These are phyloP conservation scores for Pelodiscus sinensis DNA, from an alignment of 2,113 vertebrate species.

Conservation along the genomic window DNA sequence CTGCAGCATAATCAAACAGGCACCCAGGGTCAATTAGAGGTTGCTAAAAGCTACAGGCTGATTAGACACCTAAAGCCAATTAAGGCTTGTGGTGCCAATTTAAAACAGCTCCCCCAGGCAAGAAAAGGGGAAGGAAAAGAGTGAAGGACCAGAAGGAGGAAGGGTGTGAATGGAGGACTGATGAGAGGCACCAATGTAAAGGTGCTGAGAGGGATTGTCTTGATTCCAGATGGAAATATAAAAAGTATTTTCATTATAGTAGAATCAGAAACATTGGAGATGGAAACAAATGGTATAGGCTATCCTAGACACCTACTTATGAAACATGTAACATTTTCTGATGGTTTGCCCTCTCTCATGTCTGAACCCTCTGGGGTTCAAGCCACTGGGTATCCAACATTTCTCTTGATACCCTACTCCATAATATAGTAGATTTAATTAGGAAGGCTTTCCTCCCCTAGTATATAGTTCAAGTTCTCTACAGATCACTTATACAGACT, in stretches of 20 bases:
- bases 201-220: too few species aligned
- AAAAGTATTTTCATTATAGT: background rate
- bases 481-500: background rate
- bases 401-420: background rate
- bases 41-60: too few species aligned
- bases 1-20: too few species aligned
- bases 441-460: background rate
- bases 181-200: too few species aligned
- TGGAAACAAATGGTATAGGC: background rate
- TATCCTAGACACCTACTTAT: background rate
- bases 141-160: too few species aligned
- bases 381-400: background rate
- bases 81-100: too few species aligned
- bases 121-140: too few species aligned
- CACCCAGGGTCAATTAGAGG: too few species aligned
- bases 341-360: background rate
- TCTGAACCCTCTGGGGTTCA: fast-evolving
- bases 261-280: background rate
- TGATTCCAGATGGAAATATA: background rate
- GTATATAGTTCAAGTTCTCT: background rate
- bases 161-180: too few species aligned
- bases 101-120: too few species aligned
- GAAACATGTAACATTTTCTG: fast-evolving
- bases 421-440: background rate
- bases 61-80: too few species aligned